These are phyloP conservation scores for Meteorus sp. DNA, from an alignment of 1,140 invertebrate genomes.

Conservation along the genomic window DNA sequence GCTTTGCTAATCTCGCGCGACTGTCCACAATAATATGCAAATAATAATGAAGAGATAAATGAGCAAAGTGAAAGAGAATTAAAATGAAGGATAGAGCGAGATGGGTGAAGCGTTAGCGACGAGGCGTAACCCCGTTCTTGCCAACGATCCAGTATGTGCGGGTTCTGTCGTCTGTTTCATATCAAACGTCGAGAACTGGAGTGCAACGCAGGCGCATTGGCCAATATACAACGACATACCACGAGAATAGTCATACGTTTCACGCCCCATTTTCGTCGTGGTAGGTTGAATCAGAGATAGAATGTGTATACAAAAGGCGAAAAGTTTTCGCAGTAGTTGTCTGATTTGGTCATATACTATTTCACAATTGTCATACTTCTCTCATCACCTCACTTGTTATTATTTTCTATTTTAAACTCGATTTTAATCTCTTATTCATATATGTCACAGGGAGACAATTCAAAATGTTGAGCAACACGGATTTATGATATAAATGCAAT, in stretches of 20 bases:
- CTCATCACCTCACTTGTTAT: too few species aligned
- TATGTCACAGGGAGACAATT: not conserved
- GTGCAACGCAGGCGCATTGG: slow-evolving; percentile 18
- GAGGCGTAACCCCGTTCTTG: slow-evolving; percentile 21
- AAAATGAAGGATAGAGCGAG: not conserved
- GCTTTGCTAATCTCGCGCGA: too few species aligned
- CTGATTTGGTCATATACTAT: too few species aligned
- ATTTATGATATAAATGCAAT: slow-evolving; percentile 1
- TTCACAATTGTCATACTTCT: too few species aligned
- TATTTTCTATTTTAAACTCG: too few species aligned
- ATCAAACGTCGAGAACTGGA: slow-evolving; percentile 14
- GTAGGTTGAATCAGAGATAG: not conserved
- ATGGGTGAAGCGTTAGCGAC: slow-evolving; percentile 1
- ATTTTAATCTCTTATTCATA: not conserved
- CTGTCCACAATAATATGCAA: too few species aligned
- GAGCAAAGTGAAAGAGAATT: not conserved
- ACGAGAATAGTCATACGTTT: slow-evolving; percentile 13
- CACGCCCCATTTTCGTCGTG: slow-evolving; percentile 13
- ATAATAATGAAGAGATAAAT: not conserved
- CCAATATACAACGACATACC: slow-evolving; percentile 2
- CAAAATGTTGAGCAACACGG: too few species aligned
- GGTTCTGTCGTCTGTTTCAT: slow-evolving; percentile 10
- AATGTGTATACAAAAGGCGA: not conserved
- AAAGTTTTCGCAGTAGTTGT: too few species aligned
- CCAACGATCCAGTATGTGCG: slow-evolving; percentile 4